Percentiles rank a stretch among this genome's conserved stretches.
Evolutionary conservation across 2,888 invertebrate species (phyloP).

Genomic region (Ochropleura leucogaster): DNA sequence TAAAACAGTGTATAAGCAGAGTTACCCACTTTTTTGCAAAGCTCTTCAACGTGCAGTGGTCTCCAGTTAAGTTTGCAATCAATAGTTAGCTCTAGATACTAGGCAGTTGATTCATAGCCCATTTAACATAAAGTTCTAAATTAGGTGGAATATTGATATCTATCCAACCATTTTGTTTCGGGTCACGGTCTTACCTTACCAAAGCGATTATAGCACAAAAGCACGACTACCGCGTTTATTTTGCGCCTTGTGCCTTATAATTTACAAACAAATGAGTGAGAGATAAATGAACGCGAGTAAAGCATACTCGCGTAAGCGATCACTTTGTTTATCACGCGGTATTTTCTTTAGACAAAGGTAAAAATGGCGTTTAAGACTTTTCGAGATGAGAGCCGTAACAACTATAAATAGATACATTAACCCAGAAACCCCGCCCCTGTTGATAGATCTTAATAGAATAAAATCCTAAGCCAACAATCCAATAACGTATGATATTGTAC

Average conservation of each 20-base stretch:
- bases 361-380: not conserved
- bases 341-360: not conserved
- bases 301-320: not conserved
- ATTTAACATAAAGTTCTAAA: not conserved
- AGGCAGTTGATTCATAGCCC: not conserved
- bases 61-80: constrained; percentile 18
- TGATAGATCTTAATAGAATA: too few relatives aligned
- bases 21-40: constrained; percentile 17
- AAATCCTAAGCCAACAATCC: not conserved
- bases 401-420: not conserved
- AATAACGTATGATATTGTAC: constrained; percentile 30
- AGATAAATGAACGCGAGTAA: not conserved
- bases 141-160: not conserved
- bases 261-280: not conserved
- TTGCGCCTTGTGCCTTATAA: too few relatives aligned
- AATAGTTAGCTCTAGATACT: constrained; percentile 6
- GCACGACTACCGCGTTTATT: too few relatives aligned
- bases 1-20: constrained; percentile 15
- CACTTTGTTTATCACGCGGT: not conserved
- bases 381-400: not conserved
- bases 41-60: not conserved
- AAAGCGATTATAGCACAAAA: not conserved
- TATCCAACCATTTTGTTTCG: not conserved
- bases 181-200: not conserved
- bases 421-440: not conserved